These are phyloP conservation scores for Catocala nupta DNA, from an alignment of 2,888 invertebrate species.

Conservation along the genomic window DNA sequence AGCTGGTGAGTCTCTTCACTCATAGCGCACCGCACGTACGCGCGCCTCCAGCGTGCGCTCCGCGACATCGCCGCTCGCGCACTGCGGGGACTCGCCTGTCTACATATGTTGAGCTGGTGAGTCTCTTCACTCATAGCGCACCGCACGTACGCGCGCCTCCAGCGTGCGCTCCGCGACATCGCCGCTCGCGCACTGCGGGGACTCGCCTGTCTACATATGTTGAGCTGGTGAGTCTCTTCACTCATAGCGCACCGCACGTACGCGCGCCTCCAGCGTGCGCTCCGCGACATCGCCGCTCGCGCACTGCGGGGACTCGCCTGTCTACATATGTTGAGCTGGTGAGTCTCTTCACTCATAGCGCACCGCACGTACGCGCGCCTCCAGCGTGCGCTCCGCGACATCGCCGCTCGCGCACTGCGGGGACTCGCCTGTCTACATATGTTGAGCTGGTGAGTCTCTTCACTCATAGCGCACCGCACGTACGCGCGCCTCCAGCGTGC, in stretches of 20 bases:
- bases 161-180: slow-evolving; percentile 41
- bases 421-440: slow-evolving; percentile 61
- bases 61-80: slow-evolving; percentile 47
- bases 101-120: slow-evolving; percentile 60
- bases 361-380: slow-evolving; percentile 58
- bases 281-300: slow-evolving; percentile 49
- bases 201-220: slow-evolving; percentile 60
- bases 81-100: slow-evolving; percentile 57
- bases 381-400: slow-evolving; percentile 38
- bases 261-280: slow-evolving; percentile 48
- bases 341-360: slow-evolving; percentile 11
- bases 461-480: slow-evolving; percentile 46
- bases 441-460: slow-evolving; percentile 48
- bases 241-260: slow-evolving; percentile 50
- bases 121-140: slow-evolving; percentile 29
- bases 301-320: slow-evolving; percentile 59
- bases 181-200: slow-evolving; percentile 53
- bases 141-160: slow-evolving; percentile 56
- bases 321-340: slow-evolving; percentile 60
- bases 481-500: slow-evolving; percentile 57
- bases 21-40: slow-evolving; percentile 56
- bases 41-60: slow-evolving; percentile 52
- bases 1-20: slow-evolving; percentile 48
- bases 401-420: slow-evolving; percentile 53
- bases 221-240: slow-evolving; percentile 47